Base-by-base conservation (phyloP, 2,888 invertebrate genomes). In the Apamea epomidion region DNA sequence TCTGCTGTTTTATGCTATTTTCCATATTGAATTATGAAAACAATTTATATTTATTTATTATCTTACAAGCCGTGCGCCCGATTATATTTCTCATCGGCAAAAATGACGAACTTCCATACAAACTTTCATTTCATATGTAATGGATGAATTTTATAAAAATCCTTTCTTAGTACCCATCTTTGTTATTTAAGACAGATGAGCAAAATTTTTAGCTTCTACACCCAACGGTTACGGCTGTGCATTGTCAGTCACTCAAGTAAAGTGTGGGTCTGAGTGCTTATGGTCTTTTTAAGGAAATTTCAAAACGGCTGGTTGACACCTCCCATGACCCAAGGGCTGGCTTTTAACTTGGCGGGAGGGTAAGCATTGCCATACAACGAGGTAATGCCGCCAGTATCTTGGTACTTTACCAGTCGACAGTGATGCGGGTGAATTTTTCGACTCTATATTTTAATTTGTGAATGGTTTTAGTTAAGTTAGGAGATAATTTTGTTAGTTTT, bases 181-280 rank as follows among this genome's bases (percentile, higher is more conserved):
- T 1, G 8, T 64, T 16, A 8, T 32, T 8, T 21, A 32, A 4
- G 16, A 1, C 18, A 32, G 21, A 8, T 32, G 32, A 32, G 21
- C 1, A 4, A 65, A 21, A 65, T 65, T 12, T 37, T 12, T 37
- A 21, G 21, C 10, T 65, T 25, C 10, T 37, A 12, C 10, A 65
- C 0, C 58, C 25, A 58, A 25, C 65, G 37, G 25, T 37, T 37
- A 5, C 37, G 37, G 21, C 25, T 65, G 12, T 12, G 37, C 12
- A 37, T 37, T 5, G 32, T 10, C 10, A 12, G 21, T 37, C 65
- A 65, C 91, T 0, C 95, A 95, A 84, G 60, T 96, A 3, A 95
- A 95, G 83, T 93, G 94, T 42, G 42, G 42, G 7, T 12, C 45
- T 12, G 12, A 45, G 45, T 45, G 45, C 45, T 45, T 1, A 12